These are phyloP conservation scores for Fulica atra DNA, from an alignment of 2,113 vertebrate genomes.

Conservation along the genomic window DNA sequence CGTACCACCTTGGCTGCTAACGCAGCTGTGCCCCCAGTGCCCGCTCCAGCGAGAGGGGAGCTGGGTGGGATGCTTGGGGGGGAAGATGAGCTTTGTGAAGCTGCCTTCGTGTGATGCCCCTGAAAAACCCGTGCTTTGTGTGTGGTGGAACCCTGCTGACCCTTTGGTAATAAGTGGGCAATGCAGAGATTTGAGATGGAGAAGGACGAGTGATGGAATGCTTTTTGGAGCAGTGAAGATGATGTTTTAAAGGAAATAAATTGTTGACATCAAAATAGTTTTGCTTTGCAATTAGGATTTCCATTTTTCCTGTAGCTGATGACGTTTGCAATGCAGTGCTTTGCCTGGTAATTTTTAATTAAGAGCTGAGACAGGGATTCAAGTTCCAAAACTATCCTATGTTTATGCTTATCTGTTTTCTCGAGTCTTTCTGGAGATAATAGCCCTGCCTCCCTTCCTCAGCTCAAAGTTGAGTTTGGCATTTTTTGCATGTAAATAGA, in stretches of 20 bases:
- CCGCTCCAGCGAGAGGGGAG: accelerated
- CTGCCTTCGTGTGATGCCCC: accelerated
- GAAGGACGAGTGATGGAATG: accelerated
- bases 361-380: not conserved
- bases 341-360: conserved; percentile 11
- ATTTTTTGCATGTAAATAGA: conserved; percentile 35
- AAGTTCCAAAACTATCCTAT: not conserved
- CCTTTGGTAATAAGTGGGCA: accelerated
- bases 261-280: not conserved
- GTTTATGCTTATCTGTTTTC: not conserved
- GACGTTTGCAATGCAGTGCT: not conserved
- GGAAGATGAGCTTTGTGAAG: not conserved
- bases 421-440: not conserved
- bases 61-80: accelerated
- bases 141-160: not conserved
- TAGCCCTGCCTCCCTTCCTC: conserved; percentile 7
- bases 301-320: not conserved
- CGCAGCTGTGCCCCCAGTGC: accelerated
- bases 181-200: accelerated
- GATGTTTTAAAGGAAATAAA: not conserved
- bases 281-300: not conserved
- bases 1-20: not conserved
- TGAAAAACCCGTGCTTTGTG: accelerated
- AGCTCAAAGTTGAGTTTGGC: not conserved
- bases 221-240: not conserved